Percentiles rank a stretch among this genome's conserved stretches.
Evolutionary conservation across 1,140 invertebrate genomes (phyloP).

Genomic region (Acyrthosiphon pisum): DNA sequence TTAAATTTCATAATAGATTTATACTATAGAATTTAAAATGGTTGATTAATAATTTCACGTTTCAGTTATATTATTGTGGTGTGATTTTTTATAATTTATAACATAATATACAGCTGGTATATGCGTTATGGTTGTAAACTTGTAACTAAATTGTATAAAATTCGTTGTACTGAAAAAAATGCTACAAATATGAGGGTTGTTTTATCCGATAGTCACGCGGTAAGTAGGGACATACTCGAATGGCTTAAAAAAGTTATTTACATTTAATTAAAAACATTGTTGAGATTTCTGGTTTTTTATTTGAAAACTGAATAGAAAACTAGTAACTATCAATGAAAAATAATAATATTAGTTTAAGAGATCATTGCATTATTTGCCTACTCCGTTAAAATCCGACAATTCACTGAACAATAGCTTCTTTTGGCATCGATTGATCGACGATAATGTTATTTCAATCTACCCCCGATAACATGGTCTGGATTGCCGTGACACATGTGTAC

Average conservation of each 20-base stretch:
- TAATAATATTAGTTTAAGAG: slow-evolving; percentile 16
- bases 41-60: not conserved
- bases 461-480: not conserved
- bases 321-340: not conserved
- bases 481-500: slow-evolving; percentile 44
- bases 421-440: slow-evolving; percentile 42
- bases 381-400: slow-evolving; percentile 23
- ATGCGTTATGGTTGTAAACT: not conserved
- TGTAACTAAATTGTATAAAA: not conserved
- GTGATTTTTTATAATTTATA: not conserved
- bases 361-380: not conserved
- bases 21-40: not conserved
- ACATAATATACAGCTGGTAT: not conserved
- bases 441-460: not conserved
- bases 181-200: not conserved
- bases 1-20: not conserved
- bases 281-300: slow-evolving; percentile 26
- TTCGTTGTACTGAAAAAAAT: not conserved
- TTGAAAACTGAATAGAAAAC: not conserved
- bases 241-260: slow-evolving; percentile 28
- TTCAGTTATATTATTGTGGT: not conserved
- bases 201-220: not conserved
- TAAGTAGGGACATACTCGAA: not conserved
- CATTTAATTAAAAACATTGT: slow-evolving; percentile 23
- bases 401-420: not conserved